Percentiles rank a stretch among this genome's conserved stretches.
Evolutionary conservation across 2,797 vertebrate genomes (phyloP).

Genomic region (Okamejei kenojei): DNA sequence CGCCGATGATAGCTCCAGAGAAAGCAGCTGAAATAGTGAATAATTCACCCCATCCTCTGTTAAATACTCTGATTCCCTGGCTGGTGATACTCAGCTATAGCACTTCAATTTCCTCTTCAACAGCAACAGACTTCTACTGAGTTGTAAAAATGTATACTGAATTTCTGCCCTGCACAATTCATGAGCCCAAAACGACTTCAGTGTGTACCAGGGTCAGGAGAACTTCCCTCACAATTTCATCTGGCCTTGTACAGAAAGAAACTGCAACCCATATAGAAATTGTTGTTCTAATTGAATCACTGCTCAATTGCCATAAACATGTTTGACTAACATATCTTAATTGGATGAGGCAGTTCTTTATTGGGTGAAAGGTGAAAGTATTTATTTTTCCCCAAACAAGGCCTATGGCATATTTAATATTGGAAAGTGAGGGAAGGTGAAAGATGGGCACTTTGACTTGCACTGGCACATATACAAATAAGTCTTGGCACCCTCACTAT

Average conservation of each 20-base stretch:
- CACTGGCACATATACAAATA: neutral
- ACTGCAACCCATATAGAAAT: neutral
- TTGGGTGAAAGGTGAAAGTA: neutral
- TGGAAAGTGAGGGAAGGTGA: neutral
- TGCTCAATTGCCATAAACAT: neutral
- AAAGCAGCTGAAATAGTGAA: neutral
- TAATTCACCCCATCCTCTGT: neutral
- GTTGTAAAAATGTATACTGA: neutral
- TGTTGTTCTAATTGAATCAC: neutral
- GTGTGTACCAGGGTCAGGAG: too few relatives aligned
- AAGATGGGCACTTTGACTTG: neutral
- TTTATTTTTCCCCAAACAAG: neutral
- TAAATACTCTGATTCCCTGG: neutral
- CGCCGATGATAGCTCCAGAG: neutral
- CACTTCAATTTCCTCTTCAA: neutral
- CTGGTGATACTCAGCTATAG: neutral
- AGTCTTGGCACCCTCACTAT: neutral
- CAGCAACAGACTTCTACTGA: neutral
- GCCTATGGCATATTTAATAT: neutral
- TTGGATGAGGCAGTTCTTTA: neutral
- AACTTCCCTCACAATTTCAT: neutral
- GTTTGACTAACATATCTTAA: neutral
- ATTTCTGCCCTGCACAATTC: neutral
- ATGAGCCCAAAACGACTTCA: neutral
- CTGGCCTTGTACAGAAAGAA: neutral